Evolutionary conservation across 1,140 invertebrate species (phyloP).

Genomic region (Eumeta japonica): DNA sequence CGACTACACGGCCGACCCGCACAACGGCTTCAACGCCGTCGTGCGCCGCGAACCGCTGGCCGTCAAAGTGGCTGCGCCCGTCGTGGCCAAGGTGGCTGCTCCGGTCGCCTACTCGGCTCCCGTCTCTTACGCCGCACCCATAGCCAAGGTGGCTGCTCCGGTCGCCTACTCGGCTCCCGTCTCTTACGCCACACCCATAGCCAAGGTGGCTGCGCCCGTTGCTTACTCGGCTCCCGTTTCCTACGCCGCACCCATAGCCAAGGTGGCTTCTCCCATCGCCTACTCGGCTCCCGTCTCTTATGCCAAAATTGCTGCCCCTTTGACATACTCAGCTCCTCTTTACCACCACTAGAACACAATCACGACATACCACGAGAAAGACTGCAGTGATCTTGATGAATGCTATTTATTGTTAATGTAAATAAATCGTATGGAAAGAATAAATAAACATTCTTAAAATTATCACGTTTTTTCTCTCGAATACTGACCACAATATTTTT

Average conservation of each 20-base stretch:
- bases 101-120: slow-evolving; percentile 20
- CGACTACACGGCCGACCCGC: no score
- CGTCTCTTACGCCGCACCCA: slow-evolving; percentile 55
- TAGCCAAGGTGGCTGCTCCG: slow-evolving; percentile 14
- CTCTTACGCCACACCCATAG: no score
- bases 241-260: slow-evolving; percentile 51
- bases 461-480: no score
- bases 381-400: no score
- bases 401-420: no score
- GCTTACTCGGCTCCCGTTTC: slow-evolving; percentile 57
- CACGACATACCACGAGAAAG: no score
- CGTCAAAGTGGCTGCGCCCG: no score
- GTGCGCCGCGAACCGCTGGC: no score
- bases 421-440: no score
- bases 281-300: slow-evolving; percentile 61
- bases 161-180: slow-evolving; percentile 21
- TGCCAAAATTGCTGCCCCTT: slow-evolving; percentile 14
- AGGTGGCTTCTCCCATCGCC: slow-evolving; percentile 34
- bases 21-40: no score
- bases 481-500: no score
- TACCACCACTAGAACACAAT: slow-evolving; percentile 24
- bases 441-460: slow-evolving; percentile 4
- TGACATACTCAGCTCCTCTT: slow-evolving; percentile 17
- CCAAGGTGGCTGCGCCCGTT: slow-evolving; percentile 26
- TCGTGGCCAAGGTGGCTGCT: slow-evolving; percentile 14